Evolutionary conservation across 2,797 vertebrate species (phyloP).

Genomic region (Sebastes diaconus): DNA sequence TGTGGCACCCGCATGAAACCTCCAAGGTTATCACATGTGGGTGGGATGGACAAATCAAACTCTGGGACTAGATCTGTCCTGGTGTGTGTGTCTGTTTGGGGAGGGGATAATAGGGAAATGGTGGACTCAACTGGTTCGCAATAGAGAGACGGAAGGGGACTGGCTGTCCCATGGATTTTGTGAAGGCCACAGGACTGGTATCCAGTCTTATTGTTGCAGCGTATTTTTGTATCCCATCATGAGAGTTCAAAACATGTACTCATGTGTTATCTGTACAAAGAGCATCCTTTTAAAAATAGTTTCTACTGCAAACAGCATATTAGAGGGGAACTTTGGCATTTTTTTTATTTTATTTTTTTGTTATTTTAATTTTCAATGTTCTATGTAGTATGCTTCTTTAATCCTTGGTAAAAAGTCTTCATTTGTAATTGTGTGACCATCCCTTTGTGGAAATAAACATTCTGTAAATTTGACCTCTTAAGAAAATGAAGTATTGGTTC

Average conservation of each 20-base stretch:
- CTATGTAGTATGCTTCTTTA: conserved; percentile 21
- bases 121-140: conserved; percentile 1
- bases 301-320: conserved; percentile 1
- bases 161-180: conserved; percentile 8
- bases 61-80: conserved; percentile 88
- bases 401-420: background rate
- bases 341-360: conserved; percentile 18
- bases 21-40: conserved; percentile 98
- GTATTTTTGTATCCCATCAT: conserved; percentile 54
- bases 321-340: background rate
- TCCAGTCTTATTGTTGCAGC: conserved; percentile 77
- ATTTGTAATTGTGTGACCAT: conserved; percentile 29
- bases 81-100: no score
- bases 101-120: background rate
- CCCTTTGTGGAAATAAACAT: conserved; percentile 73
- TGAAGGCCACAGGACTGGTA: conserved; percentile 78
- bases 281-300: conserved; percentile 23
- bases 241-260: conserved; percentile 27
- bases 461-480: conserved; percentile 52
- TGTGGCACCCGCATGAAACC: conserved; percentile 98
- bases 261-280: conserved; percentile 46
- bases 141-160: background rate
- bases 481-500: background rate
- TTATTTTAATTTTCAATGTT: conserved; percentile 33
- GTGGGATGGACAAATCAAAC: conserved; percentile 98